Evolutionary conservation across 1,140 invertebrate species (phyloP).

Genomic region (Leptinotarsa defecta): DNA sequence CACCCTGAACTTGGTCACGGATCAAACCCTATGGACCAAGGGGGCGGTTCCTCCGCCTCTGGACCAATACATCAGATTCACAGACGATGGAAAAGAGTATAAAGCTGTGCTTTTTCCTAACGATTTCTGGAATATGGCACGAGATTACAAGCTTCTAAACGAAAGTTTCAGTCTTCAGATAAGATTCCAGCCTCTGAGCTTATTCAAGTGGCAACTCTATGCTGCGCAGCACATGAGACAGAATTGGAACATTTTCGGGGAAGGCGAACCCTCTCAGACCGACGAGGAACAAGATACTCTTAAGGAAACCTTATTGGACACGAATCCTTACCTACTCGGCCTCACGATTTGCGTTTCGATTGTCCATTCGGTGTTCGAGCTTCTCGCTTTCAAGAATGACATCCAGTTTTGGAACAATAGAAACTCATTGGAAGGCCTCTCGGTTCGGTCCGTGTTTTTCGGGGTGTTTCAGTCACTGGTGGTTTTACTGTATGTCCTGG

Average conservation of each 20-base stretch:
- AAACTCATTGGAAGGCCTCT: slow-evolving; percentile 95
- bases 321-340: slow-evolving; percentile 92
- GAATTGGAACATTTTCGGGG: slow-evolving; percentile 77
- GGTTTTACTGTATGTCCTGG: slow-evolving; percentile 94
- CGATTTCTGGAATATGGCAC: slow-evolving; percentile 98
- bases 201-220: slow-evolving; percentile 98
- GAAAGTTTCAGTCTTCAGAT: slow-evolving; percentile 76
- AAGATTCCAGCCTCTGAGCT: slow-evolving; percentile 91
- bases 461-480: slow-evolving; percentile 96
- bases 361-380: slow-evolving; percentile 96
- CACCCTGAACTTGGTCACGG: slow-evolving; percentile 92
- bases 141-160: slow-evolving; percentile 95
- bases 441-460: slow-evolving; percentile 98
- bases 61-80: slow-evolving; percentile 92
- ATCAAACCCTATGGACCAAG: slow-evolving; percentile 91
- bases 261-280: slow-evolving; percentile 69
- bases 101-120: slow-evolving; percentile 95
- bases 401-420: slow-evolving; percentile 99
- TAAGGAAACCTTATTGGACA: slow-evolving; percentile 96
- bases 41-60: slow-evolving; percentile 88
- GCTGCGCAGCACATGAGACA: slow-evolving; percentile 91
- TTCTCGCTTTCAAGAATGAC: slow-evolving; percentile 99
- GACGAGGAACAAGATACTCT: slow-evolving; percentile 96
- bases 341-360: slow-evolving; percentile 93
- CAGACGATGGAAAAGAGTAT: slow-evolving; percentile 80